Evolutionary conservation across 2,888 invertebrate genomes (phyloP), one percentile per base, ranked within the genome.

Genomic region (Agrilus biguttatus): DNA sequence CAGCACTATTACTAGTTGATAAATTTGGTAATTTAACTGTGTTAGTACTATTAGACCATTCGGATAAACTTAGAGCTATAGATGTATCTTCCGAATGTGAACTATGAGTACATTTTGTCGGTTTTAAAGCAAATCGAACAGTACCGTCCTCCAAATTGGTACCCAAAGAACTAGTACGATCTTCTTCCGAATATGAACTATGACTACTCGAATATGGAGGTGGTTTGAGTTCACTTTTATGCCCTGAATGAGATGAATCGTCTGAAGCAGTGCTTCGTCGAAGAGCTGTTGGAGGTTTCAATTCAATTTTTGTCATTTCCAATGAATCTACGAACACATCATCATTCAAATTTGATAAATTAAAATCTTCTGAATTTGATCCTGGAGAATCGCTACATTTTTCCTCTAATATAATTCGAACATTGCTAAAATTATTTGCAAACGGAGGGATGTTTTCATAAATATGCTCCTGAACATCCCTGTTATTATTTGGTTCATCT

Each of bases 81-180:
- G 88, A 88, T 0, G 88, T 88, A 55, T 88, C 88, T 63, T 88
- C 87, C 6, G 87, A 86, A 64, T 86, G 85, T 0, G 85, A 82
- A 54, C 85, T 82, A 51, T 86, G 83, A 0, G 85, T 86, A 56
- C 84, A 85, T 59, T 83, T 86, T 55, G 83, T 83, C 47, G 80
- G 83, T 53, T 83, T 83, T 14, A 85, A 61, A 2, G 81, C 86
- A 56, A 83, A 80, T 60, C 83, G 78, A 0, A 87, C 86, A 0
- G 87, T 87, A 14, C 85, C 86, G 57, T 86, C 87, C 42, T 66
- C 67, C 33, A 84, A 69, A 55, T 84, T 84, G 1, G 84, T 84
- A 1, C 83, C 84, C 55, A 81, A 73, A 1, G 82, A 82, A 58
- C 82, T 82, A 1, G 82, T 81, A 40, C 59, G 59, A 60, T 82